Conservation (phyloP, 37 sponge, comb jelly and placozoan genomes). For the Oscarella lobularis region DNA sequence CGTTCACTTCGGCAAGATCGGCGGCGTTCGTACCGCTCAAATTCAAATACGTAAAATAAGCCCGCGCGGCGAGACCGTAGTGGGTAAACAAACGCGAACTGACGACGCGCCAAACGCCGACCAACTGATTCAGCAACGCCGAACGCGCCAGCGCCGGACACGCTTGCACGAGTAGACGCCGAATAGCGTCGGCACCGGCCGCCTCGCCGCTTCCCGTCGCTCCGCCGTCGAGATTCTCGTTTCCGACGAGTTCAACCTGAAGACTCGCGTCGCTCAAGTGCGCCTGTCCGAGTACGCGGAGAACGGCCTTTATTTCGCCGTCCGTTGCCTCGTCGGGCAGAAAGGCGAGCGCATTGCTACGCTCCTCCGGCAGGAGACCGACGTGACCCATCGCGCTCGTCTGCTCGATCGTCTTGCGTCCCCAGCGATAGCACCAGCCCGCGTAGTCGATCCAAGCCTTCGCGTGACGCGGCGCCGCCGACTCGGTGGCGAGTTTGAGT, state of each 20-base stretch:
- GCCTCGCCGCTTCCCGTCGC: conserved; percentile 8
- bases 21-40: conserved; percentile 44
- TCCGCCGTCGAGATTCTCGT: conserved; percentile 32
- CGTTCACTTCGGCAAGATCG: conserved; percentile 79
- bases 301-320: conserved; percentile 32
- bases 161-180: conserved; percentile 34
- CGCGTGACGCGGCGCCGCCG: conserved; percentile 54
- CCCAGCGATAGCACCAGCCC: conserved; percentile 83
- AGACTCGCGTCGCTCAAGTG: conserved; percentile 41
- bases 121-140: conserved; percentile 29
- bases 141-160: conserved; percentile 55
- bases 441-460: conserved; percentile 83
- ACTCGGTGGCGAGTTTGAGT: conserved; percentile 56
- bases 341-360: conserved; percentile 4
- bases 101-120: conserved; percentile 63
- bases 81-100: conserved; percentile 72
- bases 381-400: neutral
- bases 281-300: conserved; percentile 58
- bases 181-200: conserved; percentile 56
- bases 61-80: conserved; percentile 74
- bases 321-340: conserved; percentile 1
- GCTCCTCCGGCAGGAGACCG: neutral
- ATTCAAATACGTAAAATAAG: conserved; percentile 78
- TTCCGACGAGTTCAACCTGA: conserved; percentile 52
- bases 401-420: conserved; percentile 66